Evolutionary conservation across 2,113 vertebrate genomes (phyloP).

Genomic region (Falco punctatus): DNA sequence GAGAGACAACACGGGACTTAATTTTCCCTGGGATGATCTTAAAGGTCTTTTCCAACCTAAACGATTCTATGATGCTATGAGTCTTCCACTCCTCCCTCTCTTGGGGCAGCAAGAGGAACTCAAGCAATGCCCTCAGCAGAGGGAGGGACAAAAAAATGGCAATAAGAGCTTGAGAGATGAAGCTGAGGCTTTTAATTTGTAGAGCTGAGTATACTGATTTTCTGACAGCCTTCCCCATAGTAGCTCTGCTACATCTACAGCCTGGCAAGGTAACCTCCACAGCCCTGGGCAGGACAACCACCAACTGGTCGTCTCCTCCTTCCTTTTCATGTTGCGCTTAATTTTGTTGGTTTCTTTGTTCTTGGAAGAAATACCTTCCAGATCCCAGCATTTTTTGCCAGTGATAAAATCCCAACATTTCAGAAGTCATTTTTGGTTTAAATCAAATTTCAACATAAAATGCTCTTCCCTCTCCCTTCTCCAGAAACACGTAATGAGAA

Average conservation of each 20-base stretch:
- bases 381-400: background rate
- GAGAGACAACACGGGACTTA: background rate
- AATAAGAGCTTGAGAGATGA: background rate
- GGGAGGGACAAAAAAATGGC: background rate
- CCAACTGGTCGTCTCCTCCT: background rate
- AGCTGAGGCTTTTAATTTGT: background rate
- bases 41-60: too few relatives aligned
- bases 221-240: background rate
- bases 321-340: background rate
- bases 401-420: background rate
- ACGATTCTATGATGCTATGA: too few relatives aligned
- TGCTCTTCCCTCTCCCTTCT: background rate
- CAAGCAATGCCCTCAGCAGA: background rate
- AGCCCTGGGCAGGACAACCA: background rate
- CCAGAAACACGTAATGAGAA: background rate
- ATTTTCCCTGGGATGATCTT: background rate
- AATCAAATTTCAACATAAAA: background rate
- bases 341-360: background rate
- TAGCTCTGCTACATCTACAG: background rate
- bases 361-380: background rate
- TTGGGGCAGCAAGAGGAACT: background rate
- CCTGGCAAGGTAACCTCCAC: background rate
- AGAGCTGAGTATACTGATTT: background rate
- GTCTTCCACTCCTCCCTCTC: background rate
- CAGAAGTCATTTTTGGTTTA: background rate